Conservation (phyloP, 2,888 invertebrate species). For the Leptinotarsa juncta region DNA sequence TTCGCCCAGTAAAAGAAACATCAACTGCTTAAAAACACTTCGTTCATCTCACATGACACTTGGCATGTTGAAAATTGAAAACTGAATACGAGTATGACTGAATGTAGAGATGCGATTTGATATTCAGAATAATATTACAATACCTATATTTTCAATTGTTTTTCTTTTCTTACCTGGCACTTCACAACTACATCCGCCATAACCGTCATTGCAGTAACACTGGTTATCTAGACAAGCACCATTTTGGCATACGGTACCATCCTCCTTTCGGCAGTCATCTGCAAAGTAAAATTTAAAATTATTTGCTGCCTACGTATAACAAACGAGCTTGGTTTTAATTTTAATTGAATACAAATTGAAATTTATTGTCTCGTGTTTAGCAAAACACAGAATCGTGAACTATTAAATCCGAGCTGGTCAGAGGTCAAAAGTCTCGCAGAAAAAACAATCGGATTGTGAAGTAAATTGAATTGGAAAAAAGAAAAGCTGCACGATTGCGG, state of each 20-base stretch:
- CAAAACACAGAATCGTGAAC: slow-evolving; percentile 45
- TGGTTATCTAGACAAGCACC: slow-evolving; percentile 93
- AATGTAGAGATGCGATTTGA: too few species aligned
- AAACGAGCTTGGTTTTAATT: slow-evolving; percentile 19
- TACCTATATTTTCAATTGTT: background rate
- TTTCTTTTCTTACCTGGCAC: slow-evolving; percentile 77
- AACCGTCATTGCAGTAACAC: slow-evolving; percentile 96
- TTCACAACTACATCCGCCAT: slow-evolving; percentile 94
- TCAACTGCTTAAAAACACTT: too few species aligned
- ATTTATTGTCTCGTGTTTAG: slow-evolving; percentile 32
- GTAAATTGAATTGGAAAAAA: slow-evolving; percentile 49
- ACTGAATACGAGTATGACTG: too few species aligned
- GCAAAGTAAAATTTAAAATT: slow-evolving; percentile 57
- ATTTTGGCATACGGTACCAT: slow-evolving; percentile 90
- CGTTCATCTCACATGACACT: too few species aligned
- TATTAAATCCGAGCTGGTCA: slow-evolving; percentile 34
- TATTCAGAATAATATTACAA: background rate
- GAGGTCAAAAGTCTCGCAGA: slow-evolving; percentile 30
- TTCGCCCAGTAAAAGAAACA: too few species aligned
- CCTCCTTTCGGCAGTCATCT: slow-evolving; percentile 94
- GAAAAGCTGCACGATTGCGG: slow-evolving; percentile 47
- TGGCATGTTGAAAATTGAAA: too few species aligned
- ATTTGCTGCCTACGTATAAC: background rate
- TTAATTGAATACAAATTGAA: slow-evolving; percentile 36
- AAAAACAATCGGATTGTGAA: slow-evolving; percentile 42